Evolutionary conservation across 2,888 invertebrate genomes (phyloP).

Genomic region (Drosophila kambysellisi): DNA sequence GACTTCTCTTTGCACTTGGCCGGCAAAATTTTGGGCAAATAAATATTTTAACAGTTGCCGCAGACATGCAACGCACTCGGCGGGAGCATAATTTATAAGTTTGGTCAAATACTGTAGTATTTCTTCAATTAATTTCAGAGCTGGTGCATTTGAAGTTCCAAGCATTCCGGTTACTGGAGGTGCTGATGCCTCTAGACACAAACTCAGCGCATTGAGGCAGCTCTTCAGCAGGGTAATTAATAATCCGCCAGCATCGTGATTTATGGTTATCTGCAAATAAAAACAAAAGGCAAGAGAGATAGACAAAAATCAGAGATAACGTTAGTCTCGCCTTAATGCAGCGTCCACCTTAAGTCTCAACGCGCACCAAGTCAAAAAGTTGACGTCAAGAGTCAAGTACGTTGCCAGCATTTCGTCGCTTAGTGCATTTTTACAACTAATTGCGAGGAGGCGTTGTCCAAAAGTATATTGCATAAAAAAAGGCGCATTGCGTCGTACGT

Average conservation of each 20-base stretch:
- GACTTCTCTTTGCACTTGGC: conserved; percentile 66
- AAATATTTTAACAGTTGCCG: conserved; percentile 90
- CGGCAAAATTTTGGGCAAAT: conserved; percentile 89
- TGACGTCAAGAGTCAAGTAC: conserved; percentile 43
- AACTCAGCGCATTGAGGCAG: conserved; percentile 82
- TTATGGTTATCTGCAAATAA: conserved; percentile 89
- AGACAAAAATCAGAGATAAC: not conserved
- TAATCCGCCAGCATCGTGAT: conserved; percentile 90
- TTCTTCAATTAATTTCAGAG: conserved; percentile 88
- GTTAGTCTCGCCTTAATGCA: conserved; percentile 38
- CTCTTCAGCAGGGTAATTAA: conserved; percentile 86
- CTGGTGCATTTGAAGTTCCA: conserved; percentile 49
- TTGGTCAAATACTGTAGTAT: conserved; percentile 89
- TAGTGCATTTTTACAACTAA: conserved; percentile 74
- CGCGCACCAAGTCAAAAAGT: conserved; percentile 34
- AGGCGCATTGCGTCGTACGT: conserved; percentile 72
- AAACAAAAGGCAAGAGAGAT: conserved; percentile 15
- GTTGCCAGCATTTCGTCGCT: conserved; percentile 61
- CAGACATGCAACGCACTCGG: conserved; percentile 89
- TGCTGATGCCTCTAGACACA: conserved; percentile 81
- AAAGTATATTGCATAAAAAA: conserved; percentile 79
- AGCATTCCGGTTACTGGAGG: conserved; percentile 33
- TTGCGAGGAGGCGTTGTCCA: conserved; percentile 48
- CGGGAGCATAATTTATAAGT: conserved; percentile 89
- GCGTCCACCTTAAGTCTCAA: conserved; percentile 58